These are phyloP conservation scores for Neoaliturus tenellus DNA, from an alignment of 2,888 invertebrate species.

Conservation along the genomic window DNA sequence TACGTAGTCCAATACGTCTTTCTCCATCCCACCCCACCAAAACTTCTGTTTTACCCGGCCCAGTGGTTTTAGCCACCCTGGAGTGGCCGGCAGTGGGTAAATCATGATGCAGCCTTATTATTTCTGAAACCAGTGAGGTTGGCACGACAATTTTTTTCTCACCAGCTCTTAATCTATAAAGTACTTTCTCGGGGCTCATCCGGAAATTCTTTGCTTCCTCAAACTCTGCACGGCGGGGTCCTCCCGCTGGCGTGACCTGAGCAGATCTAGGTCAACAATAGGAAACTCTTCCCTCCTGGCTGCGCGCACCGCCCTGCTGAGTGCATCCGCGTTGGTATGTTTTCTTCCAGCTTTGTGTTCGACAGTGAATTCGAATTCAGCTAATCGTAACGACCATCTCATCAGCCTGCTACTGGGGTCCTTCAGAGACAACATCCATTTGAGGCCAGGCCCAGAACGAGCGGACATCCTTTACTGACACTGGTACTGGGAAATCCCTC, in stretches of 20 bases:
- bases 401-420: slow-evolving; percentile 58
- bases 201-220: too few species aligned
- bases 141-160: too few species aligned
- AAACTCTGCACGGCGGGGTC: too few species aligned
- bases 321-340: too few species aligned
- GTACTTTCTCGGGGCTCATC: too few species aligned
- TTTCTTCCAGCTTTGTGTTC: too few species aligned
- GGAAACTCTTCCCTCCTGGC: neutral
- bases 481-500: neutral
- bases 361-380: too few species aligned
- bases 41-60: slow-evolving; percentile 64
- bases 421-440: slow-evolving; percentile 58
- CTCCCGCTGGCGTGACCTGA: neutral
- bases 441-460: slow-evolving; percentile 57
- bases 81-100: too few species aligned
- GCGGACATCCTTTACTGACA: neutral
- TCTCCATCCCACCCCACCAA: slow-evolving; percentile 69
- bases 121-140: too few species aligned
- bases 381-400: slow-evolving; percentile 47
- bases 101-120: too few species aligned
- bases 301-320: slow-evolving; percentile 25
- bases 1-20: slow-evolving; percentile 68
- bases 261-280: neutral
- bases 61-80: too few species aligned
- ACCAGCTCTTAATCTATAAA: too few species aligned